These are phyloP conservation scores for Drosophila nigromelanica DNA, from an alignment of 1,140 invertebrate species.

Conservation along the genomic window DNA sequence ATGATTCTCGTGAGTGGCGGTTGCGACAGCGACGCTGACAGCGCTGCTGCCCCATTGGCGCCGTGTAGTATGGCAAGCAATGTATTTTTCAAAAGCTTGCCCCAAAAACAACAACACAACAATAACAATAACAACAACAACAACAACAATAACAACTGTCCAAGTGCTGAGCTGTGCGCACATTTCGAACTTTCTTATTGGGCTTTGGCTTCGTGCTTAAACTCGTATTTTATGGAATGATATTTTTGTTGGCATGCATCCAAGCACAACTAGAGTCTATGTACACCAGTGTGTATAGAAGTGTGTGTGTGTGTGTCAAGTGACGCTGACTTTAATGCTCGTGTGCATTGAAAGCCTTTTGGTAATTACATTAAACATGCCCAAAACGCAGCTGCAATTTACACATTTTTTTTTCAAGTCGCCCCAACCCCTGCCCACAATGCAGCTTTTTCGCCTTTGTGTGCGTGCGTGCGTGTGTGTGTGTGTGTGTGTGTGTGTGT, in stretches of 20 bases:
- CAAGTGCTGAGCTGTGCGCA: slow-evolving; percentile 14
- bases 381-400: slow-evolving; percentile 80
- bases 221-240: slow-evolving; percentile 81
- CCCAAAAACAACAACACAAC: slow-evolving; percentile 5
- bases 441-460: background rate
- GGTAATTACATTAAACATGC: slow-evolving; percentile 82
- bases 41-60: slow-evolving; percentile 38
- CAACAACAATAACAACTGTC: background rate
- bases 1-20: slow-evolving; percentile 32
- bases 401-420: slow-evolving; percentile 52
- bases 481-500: background rate
- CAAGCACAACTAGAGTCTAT: slow-evolving; percentile 35
- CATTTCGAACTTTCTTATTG: slow-evolving; percentile 75
- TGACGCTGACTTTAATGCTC: slow-evolving; percentile 63
- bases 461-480: background rate
- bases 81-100: slow-evolving; percentile 50
- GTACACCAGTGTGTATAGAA: slow-evolving; percentile 23
- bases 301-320: slow-evolving; percentile 33
- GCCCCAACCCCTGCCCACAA: background rate
- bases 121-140: background rate
- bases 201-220: slow-evolving; percentile 75
- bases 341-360: slow-evolving; percentile 77
- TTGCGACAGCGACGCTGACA: slow-evolving; percentile 31
- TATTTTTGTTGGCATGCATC: slow-evolving; percentile 76
- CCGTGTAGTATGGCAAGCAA: slow-evolving; percentile 31